Percentiles rank a stretch among this genome's conserved stretches.
Conservation (phyloP, 1,140 invertebrate species). For the Aphidius gifuensis region DNA sequence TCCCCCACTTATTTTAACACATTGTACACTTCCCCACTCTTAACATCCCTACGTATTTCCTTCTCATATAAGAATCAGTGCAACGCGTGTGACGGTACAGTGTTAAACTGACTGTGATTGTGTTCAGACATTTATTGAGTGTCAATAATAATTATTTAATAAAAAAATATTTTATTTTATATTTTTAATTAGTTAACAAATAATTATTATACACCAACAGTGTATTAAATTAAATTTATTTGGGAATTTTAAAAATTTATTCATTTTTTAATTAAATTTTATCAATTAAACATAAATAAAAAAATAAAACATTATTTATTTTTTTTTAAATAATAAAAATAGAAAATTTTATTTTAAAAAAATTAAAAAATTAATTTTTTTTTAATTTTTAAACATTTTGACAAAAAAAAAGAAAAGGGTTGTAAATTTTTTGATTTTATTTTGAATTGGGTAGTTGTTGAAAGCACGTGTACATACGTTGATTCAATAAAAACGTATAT, state of each 20-base stretch:
- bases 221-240: no score
- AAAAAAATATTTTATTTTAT: no score
- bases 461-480: no score
- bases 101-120: slow-evolving; percentile 45
- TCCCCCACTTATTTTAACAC: slow-evolving; percentile 19
- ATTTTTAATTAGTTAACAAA: no score
- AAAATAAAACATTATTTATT: no score
- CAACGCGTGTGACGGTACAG: slow-evolving; percentile 43
- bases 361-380: no score
- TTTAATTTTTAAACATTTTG: background rate
- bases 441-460: background rate
- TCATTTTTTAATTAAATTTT: background rate
- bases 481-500: no score
- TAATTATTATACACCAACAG: no score
- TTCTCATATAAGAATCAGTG: slow-evolving; percentile 50
- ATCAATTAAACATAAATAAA: background rate
- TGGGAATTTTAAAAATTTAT: no score
- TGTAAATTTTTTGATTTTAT: background rate
- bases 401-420: background rate
- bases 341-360: no score
- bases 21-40: slow-evolving; percentile 3
- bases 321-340: no score
- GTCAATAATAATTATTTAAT: no score
- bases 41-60: slow-evolving; percentile 15
- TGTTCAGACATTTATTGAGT: slow-evolving; percentile 24